phyloP scores from a whole-genome alignment of 2,113 vertebrate genomes.

The Ellobius talpinus region DNA sequence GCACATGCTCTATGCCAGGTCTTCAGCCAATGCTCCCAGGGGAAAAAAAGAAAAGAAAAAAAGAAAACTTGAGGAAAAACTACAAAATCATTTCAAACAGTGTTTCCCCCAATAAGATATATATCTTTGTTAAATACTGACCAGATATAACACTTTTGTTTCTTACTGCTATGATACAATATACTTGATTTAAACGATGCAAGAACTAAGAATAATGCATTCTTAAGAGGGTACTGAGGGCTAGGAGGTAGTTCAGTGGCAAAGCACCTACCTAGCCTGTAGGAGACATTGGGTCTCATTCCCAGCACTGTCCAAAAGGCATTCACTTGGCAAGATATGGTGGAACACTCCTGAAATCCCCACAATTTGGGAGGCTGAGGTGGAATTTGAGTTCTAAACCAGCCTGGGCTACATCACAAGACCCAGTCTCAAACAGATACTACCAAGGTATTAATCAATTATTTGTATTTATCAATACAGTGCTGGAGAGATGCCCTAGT shows the following conservation, averaged over 20 bases:
- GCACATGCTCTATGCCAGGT: background rate
- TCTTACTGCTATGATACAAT: background rate
- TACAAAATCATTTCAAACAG: conserved; percentile 43
- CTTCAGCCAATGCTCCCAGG: background rate
- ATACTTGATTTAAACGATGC: background rate
- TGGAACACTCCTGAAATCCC: background rate
- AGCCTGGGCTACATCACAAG: background rate
- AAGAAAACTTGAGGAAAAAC: conserved; percentile 23
- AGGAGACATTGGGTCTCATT: background rate
- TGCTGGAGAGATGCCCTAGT: background rate
- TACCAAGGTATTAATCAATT: background rate
- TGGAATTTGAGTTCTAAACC: background rate
- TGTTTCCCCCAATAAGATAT: background rate
- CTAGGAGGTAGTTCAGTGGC: background rate
- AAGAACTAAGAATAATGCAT: background rate
- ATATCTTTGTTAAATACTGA: background rate
- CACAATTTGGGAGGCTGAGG: background rate
- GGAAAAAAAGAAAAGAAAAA: background rate
- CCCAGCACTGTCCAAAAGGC: background rate
- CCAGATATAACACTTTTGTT: background rate
- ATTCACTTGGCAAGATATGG: background rate
- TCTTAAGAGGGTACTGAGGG: background rate
- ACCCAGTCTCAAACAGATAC: background rate
- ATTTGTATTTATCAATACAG: background rate
- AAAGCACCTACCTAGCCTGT: background rate